Conservation (phyloP, 2,113 vertebrate species). For the Poecile atricapillus region DNA sequence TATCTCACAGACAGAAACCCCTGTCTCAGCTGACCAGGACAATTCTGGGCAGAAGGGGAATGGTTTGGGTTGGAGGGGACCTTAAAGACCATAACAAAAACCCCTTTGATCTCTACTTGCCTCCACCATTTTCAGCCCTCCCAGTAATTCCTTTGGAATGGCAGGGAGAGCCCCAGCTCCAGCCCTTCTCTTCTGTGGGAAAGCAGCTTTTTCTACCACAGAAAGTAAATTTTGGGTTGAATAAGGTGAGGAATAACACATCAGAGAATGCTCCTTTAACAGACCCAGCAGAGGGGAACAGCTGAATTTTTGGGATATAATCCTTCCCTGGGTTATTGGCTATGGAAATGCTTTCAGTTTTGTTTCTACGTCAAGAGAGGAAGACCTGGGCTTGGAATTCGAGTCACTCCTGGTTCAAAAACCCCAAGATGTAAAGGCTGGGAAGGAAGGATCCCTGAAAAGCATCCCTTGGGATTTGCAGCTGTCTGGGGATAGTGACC, state of each 20-base stretch:
- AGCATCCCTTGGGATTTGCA: background rate
- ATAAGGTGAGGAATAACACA: background rate
- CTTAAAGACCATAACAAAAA: background rate
- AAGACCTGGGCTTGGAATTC: background rate
- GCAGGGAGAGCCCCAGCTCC: background rate
- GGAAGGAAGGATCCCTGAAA: background rate
- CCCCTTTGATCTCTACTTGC: fast-evolving
- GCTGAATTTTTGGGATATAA: background rate
- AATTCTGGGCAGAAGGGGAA: background rate
- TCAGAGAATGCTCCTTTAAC: background rate
- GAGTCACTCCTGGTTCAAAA: background rate
- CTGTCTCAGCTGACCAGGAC: background rate
- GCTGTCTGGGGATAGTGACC: background rate
- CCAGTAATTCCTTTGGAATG: background rate
- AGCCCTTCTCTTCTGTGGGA: background rate
- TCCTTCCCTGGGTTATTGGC: background rate
- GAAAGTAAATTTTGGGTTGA: background rate
- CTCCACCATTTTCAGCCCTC: background rate
- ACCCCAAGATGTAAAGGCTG: background rate
- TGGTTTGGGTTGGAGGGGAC: background rate
- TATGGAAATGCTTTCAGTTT: background rate
- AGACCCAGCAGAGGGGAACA: background rate
- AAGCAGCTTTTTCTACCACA: background rate
- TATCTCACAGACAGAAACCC: background rate
- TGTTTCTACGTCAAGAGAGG: background rate